Percentiles rank a stretch among this genome's conserved stretches.
Conservation (phyloP, 1,140 invertebrate species). For the Ooceraea biroi region DNA sequence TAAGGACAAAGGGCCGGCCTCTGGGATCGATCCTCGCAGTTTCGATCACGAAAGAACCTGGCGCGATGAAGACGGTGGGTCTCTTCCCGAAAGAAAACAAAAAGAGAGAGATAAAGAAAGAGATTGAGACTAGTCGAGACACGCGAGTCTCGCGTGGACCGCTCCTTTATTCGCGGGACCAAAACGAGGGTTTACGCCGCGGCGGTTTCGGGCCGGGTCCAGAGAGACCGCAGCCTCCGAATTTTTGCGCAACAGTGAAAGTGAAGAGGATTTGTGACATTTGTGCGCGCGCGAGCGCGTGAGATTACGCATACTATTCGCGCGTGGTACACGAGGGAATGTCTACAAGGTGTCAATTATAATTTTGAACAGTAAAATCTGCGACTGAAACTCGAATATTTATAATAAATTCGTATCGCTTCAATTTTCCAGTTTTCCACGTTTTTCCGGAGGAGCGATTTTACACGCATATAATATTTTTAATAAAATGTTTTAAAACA, state of each 20-base stretch:
- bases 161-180: neutral
- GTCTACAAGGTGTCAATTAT: conserved; percentile 17
- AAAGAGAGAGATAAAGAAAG: too few relatives aligned
- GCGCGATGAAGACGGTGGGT: conserved; percentile 82
- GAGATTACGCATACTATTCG: conserved; percentile 46
- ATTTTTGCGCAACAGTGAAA: conserved; percentile 82
- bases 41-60: conserved; percentile 42
- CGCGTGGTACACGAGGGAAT: conserved; percentile 21
- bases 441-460: too few relatives aligned
- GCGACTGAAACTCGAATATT: too few relatives aligned
- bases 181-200: conserved; percentile 7
- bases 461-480: too few relatives aligned
- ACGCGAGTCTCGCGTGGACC: neutral
- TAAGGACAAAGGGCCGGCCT: conserved; percentile 73
- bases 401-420: too few relatives aligned
- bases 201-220: conserved; percentile 30
- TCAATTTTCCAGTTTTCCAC: too few relatives aligned
- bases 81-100: neutral
- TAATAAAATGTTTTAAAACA: too few relatives aligned
- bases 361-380: too few relatives aligned
- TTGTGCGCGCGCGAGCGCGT: conserved; percentile 65
- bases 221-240: conserved; percentile 41
- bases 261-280: conserved; percentile 81
- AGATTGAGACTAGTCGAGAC: too few relatives aligned
- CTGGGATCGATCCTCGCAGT: conserved; percentile 26